These are phyloP conservation scores for Pseudopodoces humilis DNA, from an alignment of 2,113 vertebrate species.

Conservation along the genomic window DNA sequence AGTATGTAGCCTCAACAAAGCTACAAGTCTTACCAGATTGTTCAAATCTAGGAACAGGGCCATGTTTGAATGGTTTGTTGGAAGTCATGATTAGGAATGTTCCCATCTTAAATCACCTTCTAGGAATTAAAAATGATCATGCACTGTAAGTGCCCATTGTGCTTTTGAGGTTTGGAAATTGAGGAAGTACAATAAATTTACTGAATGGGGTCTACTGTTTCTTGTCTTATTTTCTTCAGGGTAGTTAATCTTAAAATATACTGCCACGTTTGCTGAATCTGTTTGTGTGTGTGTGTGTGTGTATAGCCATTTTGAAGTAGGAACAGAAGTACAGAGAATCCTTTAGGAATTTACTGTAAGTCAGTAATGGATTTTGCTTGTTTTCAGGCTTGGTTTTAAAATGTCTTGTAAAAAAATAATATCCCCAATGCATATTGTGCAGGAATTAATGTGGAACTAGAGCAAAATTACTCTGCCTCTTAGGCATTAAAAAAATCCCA, in stretches of 20 bases:
- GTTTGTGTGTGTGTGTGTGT: neutral
- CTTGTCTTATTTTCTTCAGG: conserved; percentile 13
- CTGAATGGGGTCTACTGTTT: neutral
- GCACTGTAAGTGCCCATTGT: neutral
- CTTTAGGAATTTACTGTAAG: conserved; percentile 69
- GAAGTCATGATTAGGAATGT: neutral
- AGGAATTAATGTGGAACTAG: conserved; percentile 64
- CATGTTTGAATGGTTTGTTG: neutral
- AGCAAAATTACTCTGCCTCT: conserved; percentile 61
- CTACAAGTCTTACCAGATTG: neutral
- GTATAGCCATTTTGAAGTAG: conserved; percentile 40
- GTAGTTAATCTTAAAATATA: conserved; percentile 49
- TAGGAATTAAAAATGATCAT: conserved; percentile 49
- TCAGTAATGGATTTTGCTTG: conserved; percentile 74
- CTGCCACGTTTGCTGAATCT: conserved; percentile 22
- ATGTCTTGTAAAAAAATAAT: conserved; percentile 66
- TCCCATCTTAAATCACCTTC: conserved; percentile 37
- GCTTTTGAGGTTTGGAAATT: conserved; percentile 29
- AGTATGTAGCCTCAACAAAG: neutral
- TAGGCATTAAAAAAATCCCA: conserved; percentile 52
- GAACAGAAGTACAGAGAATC: conserved; percentile 55
- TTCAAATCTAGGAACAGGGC: neutral
- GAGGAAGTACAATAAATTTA: conserved; percentile 30
- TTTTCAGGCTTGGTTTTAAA: conserved; percentile 64
- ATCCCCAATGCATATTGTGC: conserved; percentile 64